Percentiles rank a stretch among this genome's conserved stretches.
Evolutionary conservation across 2,113 vertebrate genomes (phyloP).

Genomic region (Tursiops truncatus): DNA sequence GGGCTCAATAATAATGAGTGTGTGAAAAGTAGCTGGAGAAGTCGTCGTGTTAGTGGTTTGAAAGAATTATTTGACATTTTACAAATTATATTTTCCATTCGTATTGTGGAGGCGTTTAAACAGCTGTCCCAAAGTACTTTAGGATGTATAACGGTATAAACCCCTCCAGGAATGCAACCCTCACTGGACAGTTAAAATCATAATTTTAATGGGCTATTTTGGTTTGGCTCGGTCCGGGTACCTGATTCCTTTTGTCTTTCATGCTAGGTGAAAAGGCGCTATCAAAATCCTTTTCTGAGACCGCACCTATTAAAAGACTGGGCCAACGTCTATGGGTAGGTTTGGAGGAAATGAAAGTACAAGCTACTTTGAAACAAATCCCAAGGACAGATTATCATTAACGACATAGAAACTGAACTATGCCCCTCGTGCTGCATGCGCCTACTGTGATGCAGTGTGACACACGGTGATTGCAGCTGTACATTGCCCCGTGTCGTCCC

Average conservation of each 20-base stretch:
- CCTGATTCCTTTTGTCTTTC: not conserved
- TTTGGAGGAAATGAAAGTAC: slow-evolving; percentile 45
- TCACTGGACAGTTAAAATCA: not conserved
- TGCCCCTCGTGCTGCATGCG: not conserved
- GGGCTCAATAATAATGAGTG: not conserved
- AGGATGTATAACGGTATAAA: not conserved
- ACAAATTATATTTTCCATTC: not conserved
- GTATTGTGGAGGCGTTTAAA: not conserved
- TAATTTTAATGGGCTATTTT: not conserved
- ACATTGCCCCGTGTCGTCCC: not conserved
- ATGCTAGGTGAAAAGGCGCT: not conserved
- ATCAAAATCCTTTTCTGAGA: not conserved
- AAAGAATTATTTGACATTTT: slow-evolving; percentile 21
- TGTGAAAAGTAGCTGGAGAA: not conserved
- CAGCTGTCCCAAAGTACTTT: not conserved
- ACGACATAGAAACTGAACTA: not conserved
- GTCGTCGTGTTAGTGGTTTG: not conserved
- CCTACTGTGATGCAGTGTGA: not conserved
- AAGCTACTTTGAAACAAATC: slow-evolving; percentile 9
- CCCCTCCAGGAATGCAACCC: not conserved
- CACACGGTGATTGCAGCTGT: not conserved
- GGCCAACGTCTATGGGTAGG: not conserved
- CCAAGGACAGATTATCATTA: not conserved
- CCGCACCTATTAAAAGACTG: not conserved
- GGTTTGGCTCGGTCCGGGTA: not conserved